A percentile compares a stretch with the other conserved stretches of the same genome.
phyloP scores from a whole-genome alignment of 2,113 vertebrate genomes.

The Theropithecus gelada region DNA sequence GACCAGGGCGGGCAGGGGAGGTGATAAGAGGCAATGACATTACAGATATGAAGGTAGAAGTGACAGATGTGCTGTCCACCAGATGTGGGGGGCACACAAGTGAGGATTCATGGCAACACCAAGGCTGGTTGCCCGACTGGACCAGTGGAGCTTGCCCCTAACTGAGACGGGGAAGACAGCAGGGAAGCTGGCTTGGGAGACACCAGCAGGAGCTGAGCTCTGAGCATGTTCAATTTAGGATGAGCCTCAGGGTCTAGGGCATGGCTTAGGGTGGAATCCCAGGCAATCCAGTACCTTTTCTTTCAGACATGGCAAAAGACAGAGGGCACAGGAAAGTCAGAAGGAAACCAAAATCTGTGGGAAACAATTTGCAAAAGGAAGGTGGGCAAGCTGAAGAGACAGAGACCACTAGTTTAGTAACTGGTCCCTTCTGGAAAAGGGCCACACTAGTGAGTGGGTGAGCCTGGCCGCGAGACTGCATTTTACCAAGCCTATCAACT shows the following conservation, averaged over 20 bases:
- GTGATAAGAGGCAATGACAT: rapidly evolving
- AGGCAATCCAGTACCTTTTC: neutral
- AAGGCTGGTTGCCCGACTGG: neutral
- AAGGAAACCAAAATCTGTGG: neutral
- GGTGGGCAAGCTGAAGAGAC: neutral
- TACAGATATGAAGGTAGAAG: rapidly evolving
- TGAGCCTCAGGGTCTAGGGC: too few species aligned
- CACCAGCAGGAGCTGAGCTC: neutral
- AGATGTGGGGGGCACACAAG: neutral
- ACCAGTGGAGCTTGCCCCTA: rapidly evolving
- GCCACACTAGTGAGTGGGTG: rapidly evolving
- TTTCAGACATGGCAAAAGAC: neutral
- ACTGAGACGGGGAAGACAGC: neutral
- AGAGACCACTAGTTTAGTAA: neutral
- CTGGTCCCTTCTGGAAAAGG: neutral
- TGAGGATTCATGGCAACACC: neutral
- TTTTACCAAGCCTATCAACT: neutral
- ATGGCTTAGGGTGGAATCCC: neutral
- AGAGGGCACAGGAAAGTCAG: neutral
- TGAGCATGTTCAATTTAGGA: neutral
- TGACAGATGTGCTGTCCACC: neutral
- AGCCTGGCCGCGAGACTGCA: neutral
- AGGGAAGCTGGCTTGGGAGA: neutral
- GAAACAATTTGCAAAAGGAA: neutral
- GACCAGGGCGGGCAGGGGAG: neutral